phyloP scores from a whole-genome alignment of 2,888 invertebrate species.

The Phortica magna region DNA sequence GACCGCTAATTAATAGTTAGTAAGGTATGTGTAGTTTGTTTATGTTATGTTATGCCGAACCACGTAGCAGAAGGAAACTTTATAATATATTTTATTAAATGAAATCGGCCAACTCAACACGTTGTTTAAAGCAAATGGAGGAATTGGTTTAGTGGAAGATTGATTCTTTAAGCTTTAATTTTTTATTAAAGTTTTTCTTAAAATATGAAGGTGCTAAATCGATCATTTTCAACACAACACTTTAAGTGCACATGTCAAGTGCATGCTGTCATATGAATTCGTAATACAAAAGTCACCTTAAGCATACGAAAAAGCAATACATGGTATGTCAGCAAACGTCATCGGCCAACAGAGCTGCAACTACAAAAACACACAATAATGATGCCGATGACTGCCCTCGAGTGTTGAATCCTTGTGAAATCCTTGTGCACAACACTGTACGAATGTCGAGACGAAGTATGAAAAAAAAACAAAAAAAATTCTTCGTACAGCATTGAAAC shows the following conservation, averaged over 20 bases:
- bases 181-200: too few relatives aligned
- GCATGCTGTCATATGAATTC: background rate
- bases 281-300: background rate
- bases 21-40: too few relatives aligned
- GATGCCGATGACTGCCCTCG: conserved; percentile 58
- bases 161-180: too few relatives aligned
- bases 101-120: too few relatives aligned
- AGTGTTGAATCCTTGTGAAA: conserved; percentile 68
- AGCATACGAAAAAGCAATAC: background rate
- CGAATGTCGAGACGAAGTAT: conserved; percentile 33
- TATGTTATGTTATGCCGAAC: too few relatives aligned
- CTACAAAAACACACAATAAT: conserved; percentile 50
- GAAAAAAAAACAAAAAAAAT: conserved; percentile 12
- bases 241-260: background rate
- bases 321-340: too few relatives aligned
- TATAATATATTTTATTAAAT: too few relatives aligned
- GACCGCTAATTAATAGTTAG: too few relatives aligned
- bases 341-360: conserved; percentile 38
- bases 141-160: too few relatives aligned
- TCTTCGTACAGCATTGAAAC: background rate
- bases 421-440: conserved; percentile 62
- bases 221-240: background rate
- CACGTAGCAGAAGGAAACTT: too few relatives aligned
- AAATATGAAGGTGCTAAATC: too few relatives aligned
- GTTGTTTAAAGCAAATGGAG: too few relatives aligned